Evolutionary conservation across 2,113 vertebrate genomes (phyloP), one percentile per base, ranked within the genome.

Genomic region (Telmatochromis sp.): DNA sequence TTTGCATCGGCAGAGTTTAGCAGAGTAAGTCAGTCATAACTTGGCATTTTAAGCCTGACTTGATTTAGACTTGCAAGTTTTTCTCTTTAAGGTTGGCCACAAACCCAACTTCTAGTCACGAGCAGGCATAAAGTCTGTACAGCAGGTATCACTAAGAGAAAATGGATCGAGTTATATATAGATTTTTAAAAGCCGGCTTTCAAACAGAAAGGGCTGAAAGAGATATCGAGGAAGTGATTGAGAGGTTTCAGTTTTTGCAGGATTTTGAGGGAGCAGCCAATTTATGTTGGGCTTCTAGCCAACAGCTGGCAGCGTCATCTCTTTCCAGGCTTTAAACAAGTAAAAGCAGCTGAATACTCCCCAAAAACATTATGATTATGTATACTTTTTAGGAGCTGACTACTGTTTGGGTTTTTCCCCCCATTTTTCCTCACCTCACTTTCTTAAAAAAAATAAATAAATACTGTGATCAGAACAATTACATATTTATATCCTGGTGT

Each of bases 101-200:
- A 47, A 75, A 28, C 6, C 21, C 68, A 26, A 26, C 68, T 45
- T 73, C 40, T 45, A 45, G 14, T 47, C 42, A 75, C 0, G 15
- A 75, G 14, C 42, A 5, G 42, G 40, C 14, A 75, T 47, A 28
- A 28, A 47, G 45, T 2, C 9, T 49, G 42, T 49, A 19, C 42
- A 49, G 1, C 23, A 49, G 23, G 70, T 49, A 78, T 0, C 42
- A 12, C 14, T 75, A 0, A 75, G 2, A 28, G 23, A 75, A 47
- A 75, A 47, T 12, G 9, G 0, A 47, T 47, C 2, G 0, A 75
- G 4, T 47, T 26, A 11, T 17, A 75, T 5, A 28, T 47, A 0
- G 3, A 15, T 14, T 65, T 12, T 12, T 78, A 19, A 75, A 19
- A 49, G 23, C 21, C 1, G 1, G 15, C 23, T 0, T 78, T 49